These are phyloP conservation scores for Pomacea canaliculata DNA, from an alignment of 2,888 invertebrate species.

Conservation along the genomic window DNA sequence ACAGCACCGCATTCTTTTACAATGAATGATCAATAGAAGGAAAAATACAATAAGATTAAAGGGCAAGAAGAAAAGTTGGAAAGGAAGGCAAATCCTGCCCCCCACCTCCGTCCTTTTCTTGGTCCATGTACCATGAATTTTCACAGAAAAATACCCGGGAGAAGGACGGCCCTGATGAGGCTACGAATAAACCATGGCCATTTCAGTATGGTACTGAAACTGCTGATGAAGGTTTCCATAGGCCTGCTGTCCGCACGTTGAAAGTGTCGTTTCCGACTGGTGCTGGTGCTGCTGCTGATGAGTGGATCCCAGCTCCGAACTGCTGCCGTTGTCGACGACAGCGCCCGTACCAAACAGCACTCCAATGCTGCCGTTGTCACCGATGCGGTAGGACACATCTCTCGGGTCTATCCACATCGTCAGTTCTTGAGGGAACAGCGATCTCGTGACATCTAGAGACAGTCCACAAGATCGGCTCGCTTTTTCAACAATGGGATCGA, in stretches of 20 bases:
- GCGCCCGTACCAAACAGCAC: constrained; percentile 66
- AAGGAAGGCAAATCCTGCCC: background rate
- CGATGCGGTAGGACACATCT: constrained; percentile 79
- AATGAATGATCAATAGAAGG: background rate
- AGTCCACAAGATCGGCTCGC: constrained; percentile 76
- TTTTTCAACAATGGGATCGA: constrained; percentile 28
- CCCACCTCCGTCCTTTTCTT: background rate
- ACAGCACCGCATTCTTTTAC: constrained; percentile 5
- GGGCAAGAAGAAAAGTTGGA: background rate
- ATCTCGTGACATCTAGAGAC: constrained; percentile 70
- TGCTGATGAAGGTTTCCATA: background rate
- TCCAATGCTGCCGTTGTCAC: constrained; percentile 78
- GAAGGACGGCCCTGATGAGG: background rate
- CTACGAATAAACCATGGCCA: constrained; percentile 8
- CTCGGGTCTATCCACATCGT: constrained; percentile 84
- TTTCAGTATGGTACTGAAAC: constrained; percentile 1
- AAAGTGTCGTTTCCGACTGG: background rate
- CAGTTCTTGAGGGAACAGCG: constrained; percentile 78
- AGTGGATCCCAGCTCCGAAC: background rate
- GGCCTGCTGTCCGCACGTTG: constrained; percentile 13
- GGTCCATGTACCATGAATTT: constrained; percentile 3
- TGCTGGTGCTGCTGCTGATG: background rate
- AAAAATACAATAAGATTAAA: constrained; percentile 1
- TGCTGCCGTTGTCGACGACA: background rate
- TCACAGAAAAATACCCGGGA: constrained; percentile 13